Base-by-base conservation (phyloP, 2,113 vertebrate species). In the Thunnus thynnus region DNA sequence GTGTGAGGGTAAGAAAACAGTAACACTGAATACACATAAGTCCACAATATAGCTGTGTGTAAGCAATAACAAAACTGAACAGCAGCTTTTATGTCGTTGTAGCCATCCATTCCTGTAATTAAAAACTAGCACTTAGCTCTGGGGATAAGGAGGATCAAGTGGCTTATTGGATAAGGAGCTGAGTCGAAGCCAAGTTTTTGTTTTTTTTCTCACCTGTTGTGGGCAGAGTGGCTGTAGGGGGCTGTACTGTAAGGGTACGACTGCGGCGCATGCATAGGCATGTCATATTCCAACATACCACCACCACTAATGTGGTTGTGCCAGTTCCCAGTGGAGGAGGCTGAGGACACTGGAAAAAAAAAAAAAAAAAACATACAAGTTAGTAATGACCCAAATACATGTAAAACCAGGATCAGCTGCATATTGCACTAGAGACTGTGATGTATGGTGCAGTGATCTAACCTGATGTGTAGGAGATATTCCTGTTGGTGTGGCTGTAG, bases 181-280 rank as follows among this genome's bases (percentile, higher is more conserved):
- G 74, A 86, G 79, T 73, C 51, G 20, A 67, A 58, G 79, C 80
- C 46, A 66, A 36, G 82, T 30, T 22, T 22, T 22, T 22, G 56
- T 70, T 79, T 76, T 76, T 79, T 64, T 20, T 74, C 96, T 97
- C 91, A 99, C 98, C 97, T 97, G 96, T 87, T 96, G 69, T 97
- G 97, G 90, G 95, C 70, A 78, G 96, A 89, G 80, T 95, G 89
- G 93, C 92, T 94, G 91, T 95, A 95, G 81, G 96, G 96, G 73
- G 94, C 87, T 3, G 91, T 94, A 72, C 86, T 93, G 0, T 97
- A 98, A 66, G 95, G 93, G 0, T 95, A 98, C 32, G 96, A 88
- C 80, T 96, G 94, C 25, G 95, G 95, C 48, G 85, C 76, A 3
- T 95, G 94, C 16, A 93, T 22, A 0, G 93, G 79, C 89, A 90